These are phyloP conservation scores for Jacana jacana DNA, from an alignment of 2,113 vertebrate species.

Conservation along the genomic window DNA sequence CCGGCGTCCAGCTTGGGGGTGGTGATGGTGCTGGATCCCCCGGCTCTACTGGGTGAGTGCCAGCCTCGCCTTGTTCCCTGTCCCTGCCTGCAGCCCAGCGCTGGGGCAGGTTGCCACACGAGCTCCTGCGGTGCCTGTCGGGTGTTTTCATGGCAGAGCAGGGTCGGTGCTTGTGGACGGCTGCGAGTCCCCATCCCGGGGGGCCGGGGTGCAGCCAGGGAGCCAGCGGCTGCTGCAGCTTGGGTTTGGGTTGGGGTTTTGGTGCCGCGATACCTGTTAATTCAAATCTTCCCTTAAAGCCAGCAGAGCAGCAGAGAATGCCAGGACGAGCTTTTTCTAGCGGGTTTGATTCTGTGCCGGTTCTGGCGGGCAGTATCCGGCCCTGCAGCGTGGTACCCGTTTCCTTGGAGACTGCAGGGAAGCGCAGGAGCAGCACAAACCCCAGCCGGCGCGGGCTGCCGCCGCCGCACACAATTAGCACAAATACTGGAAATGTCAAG, in stretches of 20 bases:
- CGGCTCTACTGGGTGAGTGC: not conserved
- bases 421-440: conserved; percentile 17
- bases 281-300: not conserved
- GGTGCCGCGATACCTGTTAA: not conserved
- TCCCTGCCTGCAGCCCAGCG: not conserved
- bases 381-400: conserved; percentile 61
- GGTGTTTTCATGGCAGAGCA: fast-evolving
- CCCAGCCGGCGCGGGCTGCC: not conserved
- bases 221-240: not conserved
- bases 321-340: not conserved
- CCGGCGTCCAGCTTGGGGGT: not conserved
- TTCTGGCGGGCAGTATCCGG: conserved; percentile 20
- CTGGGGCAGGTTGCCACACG: not conserved
- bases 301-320: not conserved
- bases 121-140: not conserved
- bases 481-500: conserved; percentile 67
- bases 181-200: not conserved
- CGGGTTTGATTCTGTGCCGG: not conserved
- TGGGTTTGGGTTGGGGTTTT: not conserved
- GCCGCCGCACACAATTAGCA: conserved; percentile 43
- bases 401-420: conserved; percentile 72
- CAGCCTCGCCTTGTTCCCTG: not conserved
- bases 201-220: not conserved
- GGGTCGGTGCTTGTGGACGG: not conserved
- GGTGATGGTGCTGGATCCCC: not conserved